Conservation (phyloP, 1,140 invertebrate genomes). For the Glomeris maerens region DNA sequence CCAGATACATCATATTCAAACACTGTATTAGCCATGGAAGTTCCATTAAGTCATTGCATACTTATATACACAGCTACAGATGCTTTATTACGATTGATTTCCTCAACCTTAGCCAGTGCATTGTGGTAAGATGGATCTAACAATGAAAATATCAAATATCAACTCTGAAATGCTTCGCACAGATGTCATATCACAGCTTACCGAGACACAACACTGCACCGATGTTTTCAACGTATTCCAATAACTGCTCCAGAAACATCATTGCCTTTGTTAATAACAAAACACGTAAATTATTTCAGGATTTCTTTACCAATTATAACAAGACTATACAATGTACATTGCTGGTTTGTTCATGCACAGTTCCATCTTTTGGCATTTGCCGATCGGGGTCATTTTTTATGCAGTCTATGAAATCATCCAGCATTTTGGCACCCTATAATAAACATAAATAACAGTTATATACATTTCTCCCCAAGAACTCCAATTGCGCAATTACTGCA, state of each 20-base stretch:
- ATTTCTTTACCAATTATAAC: slow-evolving; percentile 1
- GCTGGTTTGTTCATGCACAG: slow-evolving; percentile 86
- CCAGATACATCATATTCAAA: background rate
- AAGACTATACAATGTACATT: slow-evolving; percentile 47
- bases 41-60: slow-evolving; percentile 27
- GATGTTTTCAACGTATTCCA: slow-evolving; percentile 57
- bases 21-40: background rate
- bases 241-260: slow-evolving; percentile 67
- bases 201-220: slow-evolving; percentile 48
- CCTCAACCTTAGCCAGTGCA: slow-evolving; percentile 26
- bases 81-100: slow-evolving; percentile 39
- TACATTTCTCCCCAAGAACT: background rate
- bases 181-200: too few relatives aligned
- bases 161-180: too few relatives aligned
- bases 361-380: slow-evolving; percentile 82
- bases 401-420: slow-evolving; percentile 86
- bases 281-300: slow-evolving; percentile 2
- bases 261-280: slow-evolving; percentile 28
- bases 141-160: too few relatives aligned
- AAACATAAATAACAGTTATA: background rate
- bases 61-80: slow-evolving; percentile 62
- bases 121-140: slow-evolving; percentile 31
- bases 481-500: background rate
- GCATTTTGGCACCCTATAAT: slow-evolving; percentile 60
- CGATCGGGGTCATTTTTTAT: slow-evolving; percentile 67